Conservation (phyloP, 2,113 vertebrate genomes). For the Ammospiza nelsoni region DNA sequence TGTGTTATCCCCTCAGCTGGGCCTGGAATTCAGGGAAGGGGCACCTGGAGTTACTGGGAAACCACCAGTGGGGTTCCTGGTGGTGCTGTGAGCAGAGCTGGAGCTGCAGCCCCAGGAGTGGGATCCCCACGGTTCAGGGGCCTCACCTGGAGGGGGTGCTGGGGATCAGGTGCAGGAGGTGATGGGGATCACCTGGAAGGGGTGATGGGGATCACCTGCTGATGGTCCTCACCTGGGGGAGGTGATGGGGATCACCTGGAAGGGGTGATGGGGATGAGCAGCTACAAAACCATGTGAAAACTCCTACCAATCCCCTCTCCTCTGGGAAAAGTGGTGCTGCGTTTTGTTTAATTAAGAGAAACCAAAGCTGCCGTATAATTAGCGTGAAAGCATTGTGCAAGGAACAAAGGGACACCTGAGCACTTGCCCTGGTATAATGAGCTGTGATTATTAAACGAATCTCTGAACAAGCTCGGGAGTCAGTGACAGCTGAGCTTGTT, state of each 20-base stretch:
- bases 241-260: too few species aligned
- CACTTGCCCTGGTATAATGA: background rate
- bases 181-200: too few species aligned
- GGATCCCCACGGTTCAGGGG: rapidly evolving
- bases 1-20: background rate
- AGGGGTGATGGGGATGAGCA: background rate
- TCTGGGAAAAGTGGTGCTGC: background rate
- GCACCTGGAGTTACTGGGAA: background rate
- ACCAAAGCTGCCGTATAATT: background rate
- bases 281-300: rapidly evolving
- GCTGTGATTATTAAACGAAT: background rate
- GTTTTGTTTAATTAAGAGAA: background rate
- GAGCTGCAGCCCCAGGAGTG: rapidly evolving
- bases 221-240: too few species aligned
- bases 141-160: too few species aligned
- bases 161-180: too few species aligned
- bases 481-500: background rate
- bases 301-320: background rate
- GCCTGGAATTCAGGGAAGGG: background rate
- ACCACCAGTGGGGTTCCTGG: rapidly evolving
- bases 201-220: too few species aligned
- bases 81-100: background rate
- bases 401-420: constrained; percentile 1
- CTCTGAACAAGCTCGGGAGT: background rate
- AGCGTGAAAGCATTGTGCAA: background rate